These are phyloP conservation scores for Pachyuromys duprasi DNA, from an alignment of 2,797 vertebrate genomes.

Conservation along the genomic window DNA sequence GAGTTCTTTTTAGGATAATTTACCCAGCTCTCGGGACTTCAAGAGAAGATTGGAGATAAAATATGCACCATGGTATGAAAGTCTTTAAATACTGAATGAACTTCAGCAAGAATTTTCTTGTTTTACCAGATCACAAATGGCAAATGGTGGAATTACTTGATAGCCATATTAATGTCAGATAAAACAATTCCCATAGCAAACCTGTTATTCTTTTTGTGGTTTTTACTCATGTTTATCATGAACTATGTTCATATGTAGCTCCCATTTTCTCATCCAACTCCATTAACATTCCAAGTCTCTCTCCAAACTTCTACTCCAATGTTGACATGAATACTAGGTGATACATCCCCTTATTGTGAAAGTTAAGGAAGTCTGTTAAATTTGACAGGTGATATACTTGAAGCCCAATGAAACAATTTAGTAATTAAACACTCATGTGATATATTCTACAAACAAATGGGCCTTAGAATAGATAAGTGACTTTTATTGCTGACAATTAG, in stretches of 20 bases:
- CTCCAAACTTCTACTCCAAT: not conserved
- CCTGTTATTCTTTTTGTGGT: not conserved
- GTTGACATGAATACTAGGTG: not conserved
- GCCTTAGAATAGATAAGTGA: not conserved
- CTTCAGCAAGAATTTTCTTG: not conserved
- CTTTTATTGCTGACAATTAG: not conserved
- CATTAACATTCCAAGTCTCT: no score
- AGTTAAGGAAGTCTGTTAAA: not conserved
- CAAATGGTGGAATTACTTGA: not conserved
- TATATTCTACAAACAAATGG: not conserved
- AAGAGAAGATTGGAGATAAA: no score
- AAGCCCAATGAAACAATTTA: not conserved
- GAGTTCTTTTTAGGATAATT: no score
- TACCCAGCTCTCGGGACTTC: not conserved
- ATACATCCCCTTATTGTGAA: not conserved
- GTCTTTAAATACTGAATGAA: not conserved
- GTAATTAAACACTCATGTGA: accelerated
- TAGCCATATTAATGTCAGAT: not conserved
- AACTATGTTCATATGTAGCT: not conserved
- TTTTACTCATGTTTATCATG: not conserved
- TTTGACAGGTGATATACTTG: not conserved
- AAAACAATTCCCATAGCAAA: not conserved
- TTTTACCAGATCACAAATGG: not conserved
- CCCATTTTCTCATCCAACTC: no score
- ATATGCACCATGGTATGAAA: not conserved